These are phyloP conservation scores for Chrysotoxum bicinctum DNA, from an alignment of 2,888 invertebrate genomes.

Conservation along the genomic window DNA sequence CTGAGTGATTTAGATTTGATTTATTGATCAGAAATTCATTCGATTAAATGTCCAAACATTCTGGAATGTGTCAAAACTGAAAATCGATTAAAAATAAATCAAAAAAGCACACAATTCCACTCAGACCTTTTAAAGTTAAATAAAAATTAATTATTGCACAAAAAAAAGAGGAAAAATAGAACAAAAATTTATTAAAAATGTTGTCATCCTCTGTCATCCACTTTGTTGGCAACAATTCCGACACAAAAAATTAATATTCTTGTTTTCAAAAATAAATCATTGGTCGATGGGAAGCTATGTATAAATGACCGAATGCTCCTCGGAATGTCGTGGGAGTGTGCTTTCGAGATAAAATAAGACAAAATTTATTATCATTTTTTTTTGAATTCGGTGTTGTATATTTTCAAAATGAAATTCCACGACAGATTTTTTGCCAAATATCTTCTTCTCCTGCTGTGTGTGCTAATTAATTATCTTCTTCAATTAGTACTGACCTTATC, in stretches of 20 bases:
- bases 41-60: not conserved
- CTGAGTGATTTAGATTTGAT: not conserved
- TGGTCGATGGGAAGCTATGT: not conserved
- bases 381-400: not conserved
- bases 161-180: not conserved
- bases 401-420: constrained; percentile 14
- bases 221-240: constrained; percentile 44
- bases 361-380: constrained; percentile 24
- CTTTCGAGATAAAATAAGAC: constrained; percentile 25
- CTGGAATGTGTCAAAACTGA: constrained; percentile 16
- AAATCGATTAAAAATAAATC: constrained; percentile 23
- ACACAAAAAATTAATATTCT: constrained; percentile 45
- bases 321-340: constrained; percentile 62
- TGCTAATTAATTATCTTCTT: constrained; percentile 51
- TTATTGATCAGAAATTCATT: not conserved
- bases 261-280: constrained; percentile 55
- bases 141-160: constrained; percentile 7
- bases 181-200: not conserved
- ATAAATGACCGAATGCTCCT: not conserved
- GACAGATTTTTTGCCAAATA: not conserved
- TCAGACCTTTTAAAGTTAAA: constrained; percentile 10
- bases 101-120: not conserved
- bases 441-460: not conserved
- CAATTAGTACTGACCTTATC: constrained; percentile 66
- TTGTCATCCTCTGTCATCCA: constrained; percentile 49